Evolutionary conservation across 1,140 invertebrate genomes (phyloP).

Genomic region (Tetramorium parvispinum): DNA sequence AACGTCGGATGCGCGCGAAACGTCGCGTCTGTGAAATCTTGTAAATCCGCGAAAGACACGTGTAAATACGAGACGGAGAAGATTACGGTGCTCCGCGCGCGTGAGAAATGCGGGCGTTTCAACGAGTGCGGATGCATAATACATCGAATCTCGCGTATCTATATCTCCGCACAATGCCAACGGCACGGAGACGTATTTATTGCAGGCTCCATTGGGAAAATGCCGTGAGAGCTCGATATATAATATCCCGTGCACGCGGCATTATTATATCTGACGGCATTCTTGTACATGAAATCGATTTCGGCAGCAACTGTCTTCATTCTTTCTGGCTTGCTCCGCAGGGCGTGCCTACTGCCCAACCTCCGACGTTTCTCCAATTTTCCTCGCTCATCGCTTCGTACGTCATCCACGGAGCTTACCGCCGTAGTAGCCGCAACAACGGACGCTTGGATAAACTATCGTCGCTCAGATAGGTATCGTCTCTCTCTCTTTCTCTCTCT

Average conservation of each 20-base stretch:
- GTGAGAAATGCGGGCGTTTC: slow-evolving; percentile 47
- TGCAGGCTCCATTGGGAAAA: slow-evolving; percentile 42
- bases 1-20: slow-evolving; percentile 10
- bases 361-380: slow-evolving; percentile 64
- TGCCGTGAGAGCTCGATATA: slow-evolving; percentile 28
- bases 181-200: slow-evolving; percentile 46
- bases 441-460: slow-evolving; percentile 38
- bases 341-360: slow-evolving; percentile 1
- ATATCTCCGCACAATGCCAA: slow-evolving; percentile 8
- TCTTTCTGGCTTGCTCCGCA: neutral
- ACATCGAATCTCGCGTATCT: slow-evolving; percentile 37
- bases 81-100: slow-evolving; percentile 48
- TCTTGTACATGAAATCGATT: slow-evolving; percentile 67
- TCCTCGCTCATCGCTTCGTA: slow-evolving; percentile 53
- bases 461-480: slow-evolving; percentile 38
- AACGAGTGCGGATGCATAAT: slow-evolving; percentile 58
- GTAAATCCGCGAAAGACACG: slow-evolving; percentile 50
- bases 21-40: slow-evolving; percentile 55
- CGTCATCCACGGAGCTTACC: slow-evolving; percentile 35
- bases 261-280: slow-evolving; percentile 60
- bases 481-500: too few species aligned
- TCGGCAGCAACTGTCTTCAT: slow-evolving; percentile 32
- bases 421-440: slow-evolving; percentile 27
- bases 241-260: slow-evolving; percentile 11
- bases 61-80: slow-evolving; percentile 66